Evolutionary conservation across 2,888 invertebrate genomes (phyloP).

Genomic region (Diogma glabrata): DNA sequence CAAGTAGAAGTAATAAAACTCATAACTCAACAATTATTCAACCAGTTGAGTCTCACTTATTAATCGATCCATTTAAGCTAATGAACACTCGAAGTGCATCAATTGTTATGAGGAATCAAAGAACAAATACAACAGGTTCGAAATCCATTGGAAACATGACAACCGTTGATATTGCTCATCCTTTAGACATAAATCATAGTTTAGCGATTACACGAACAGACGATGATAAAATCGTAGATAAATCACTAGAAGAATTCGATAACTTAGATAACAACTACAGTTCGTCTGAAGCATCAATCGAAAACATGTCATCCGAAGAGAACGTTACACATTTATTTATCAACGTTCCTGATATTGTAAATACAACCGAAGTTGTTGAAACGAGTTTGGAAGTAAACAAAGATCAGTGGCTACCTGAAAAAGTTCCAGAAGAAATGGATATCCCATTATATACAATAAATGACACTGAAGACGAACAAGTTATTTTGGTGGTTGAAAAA

Average conservation of each 20-base stretch:
- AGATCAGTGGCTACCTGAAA: background rate
- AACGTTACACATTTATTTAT: too few species aligned
- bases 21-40: too few species aligned
- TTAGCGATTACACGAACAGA: background rate
- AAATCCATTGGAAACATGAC: background rate
- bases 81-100: too few species aligned
- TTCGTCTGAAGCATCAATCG: background rate
- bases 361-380: too few species aligned
- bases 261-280: background rate
- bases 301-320: background rate
- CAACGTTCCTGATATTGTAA: too few species aligned
- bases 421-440: background rate
- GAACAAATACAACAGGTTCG: too few species aligned
- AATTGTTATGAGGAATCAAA: too few species aligned
- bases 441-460: background rate
- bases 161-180: background rate
- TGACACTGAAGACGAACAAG: background rate
- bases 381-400: too few species aligned
- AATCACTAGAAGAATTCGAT: background rate
- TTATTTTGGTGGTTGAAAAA: background rate
- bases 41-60: too few species aligned
- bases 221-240: slow-evolving; percentile 3
- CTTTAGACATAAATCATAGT: background rate
- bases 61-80: too few species aligned
- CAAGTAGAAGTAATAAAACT: background rate